A percentile compares a stretch with the other conserved stretches of the same genome.
Conservation (phyloP, 2,888 invertebrate genomes). For the Biston betularia region DNA sequence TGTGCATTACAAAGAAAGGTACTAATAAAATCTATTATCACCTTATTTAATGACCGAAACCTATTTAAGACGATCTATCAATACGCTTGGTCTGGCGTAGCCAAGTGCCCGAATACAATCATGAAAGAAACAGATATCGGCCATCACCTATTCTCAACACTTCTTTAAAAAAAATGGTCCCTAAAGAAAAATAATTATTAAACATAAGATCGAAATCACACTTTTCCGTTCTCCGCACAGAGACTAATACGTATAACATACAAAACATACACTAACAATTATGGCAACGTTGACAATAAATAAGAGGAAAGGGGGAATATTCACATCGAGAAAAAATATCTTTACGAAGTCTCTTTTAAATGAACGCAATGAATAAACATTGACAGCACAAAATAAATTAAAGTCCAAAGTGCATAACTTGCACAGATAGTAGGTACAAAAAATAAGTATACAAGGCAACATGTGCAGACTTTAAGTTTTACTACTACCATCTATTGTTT, state of each 20-base stretch:
- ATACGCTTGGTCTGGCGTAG: constrained; percentile 72
- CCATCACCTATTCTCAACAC: constrained; percentile 64
- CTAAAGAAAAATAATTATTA: constrained; percentile 75
- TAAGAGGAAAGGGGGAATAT: constrained; percentile 74
- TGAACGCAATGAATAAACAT: constrained; percentile 61
- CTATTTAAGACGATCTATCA: constrained; percentile 54
- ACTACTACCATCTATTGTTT: constrained; percentile 79
- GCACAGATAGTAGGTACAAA: constrained; percentile 72
- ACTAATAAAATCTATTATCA: constrained; percentile 78
- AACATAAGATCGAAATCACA: constrained; percentile 80
- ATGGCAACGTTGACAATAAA: constrained; percentile 86
- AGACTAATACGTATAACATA: constrained; percentile 82
- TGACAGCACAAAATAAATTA: constrained; percentile 79
- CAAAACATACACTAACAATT: constrained; percentile 84
- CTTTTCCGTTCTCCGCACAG: constrained; percentile 68
- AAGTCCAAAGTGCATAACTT: constrained; percentile 67
- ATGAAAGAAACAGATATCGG: constrained; percentile 53
- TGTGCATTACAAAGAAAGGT: constrained; percentile 78
- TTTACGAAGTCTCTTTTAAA: constrained; percentile 45
- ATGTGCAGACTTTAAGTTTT: constrained; percentile 85
- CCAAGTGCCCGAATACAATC: constrained; percentile 54
- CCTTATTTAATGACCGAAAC: constrained; percentile 64
- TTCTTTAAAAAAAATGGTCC: constrained; percentile 80
- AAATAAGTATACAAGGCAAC: constrained; percentile 84
- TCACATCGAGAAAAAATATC: constrained; percentile 71